Evolutionary conservation across 2,113 vertebrate genomes (phyloP), one percentile per base, ranked within the genome.

Genomic region (Marmota monax): DNA sequence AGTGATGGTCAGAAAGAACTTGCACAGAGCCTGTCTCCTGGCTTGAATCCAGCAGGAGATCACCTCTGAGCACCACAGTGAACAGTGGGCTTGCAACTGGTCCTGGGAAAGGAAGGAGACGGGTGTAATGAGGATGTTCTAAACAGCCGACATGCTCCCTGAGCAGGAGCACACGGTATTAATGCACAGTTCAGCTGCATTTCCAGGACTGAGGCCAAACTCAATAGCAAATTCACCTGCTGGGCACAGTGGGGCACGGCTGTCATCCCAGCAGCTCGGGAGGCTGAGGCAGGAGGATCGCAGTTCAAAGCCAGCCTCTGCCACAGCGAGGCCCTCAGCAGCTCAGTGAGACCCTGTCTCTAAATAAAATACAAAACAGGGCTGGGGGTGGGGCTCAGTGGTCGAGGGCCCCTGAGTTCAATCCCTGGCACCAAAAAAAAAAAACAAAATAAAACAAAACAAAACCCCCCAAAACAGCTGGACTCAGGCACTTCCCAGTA

Each of bases 241-340:
- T 16, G 51, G 51, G 14, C 13, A 16, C 0, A 0, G 3, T 17
- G 51, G 16, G 2, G 4, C 51, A 17, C 4, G 4, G 3, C 51
- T 4, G 16, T 53, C 13, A 53, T 16, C 51, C 51, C 51, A 53
- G 51, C 51, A 16, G 51, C 16, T 17, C 4, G 0, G 51, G 51
- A 17, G 51, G 51, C 51, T 17, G 13, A 53, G 51, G 16, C 51
- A 53, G 51, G 51, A 53, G 51, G 51, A 53, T 53, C 51, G 3
- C 1, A 53, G 51, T 53, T 53, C 16, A 53, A 53, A 16, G 51
- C 51, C 51, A 53, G 51, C 51, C 51, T 53, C 51, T 5, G 51
- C 51, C 13, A 53, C 4, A 53, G 4, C 14, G 4, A 53, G 14
- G 16, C 16, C 13, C 51, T 53, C 5, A 17, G 51, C 51, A 53